Conservation (phyloP, 2,113 vertebrate genomes). For the Sceloporus undulatus region DNA sequence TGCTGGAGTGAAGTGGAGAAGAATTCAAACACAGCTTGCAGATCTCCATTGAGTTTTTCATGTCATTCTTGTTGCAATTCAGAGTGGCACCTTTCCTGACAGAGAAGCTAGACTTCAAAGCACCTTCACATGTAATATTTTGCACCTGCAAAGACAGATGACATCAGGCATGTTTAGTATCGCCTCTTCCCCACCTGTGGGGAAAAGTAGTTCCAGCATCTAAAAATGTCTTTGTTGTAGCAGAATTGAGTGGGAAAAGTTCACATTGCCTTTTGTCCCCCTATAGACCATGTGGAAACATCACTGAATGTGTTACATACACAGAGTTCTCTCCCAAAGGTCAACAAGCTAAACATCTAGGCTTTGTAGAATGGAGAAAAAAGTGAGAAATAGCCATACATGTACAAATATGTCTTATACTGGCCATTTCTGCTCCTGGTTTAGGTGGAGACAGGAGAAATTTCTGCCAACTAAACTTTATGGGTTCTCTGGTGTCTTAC, state of each 20-base stretch:
- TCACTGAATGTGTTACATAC: not conserved
- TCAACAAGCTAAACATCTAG: not conserved
- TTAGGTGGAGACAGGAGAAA: not conserved
- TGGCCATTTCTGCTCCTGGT: not conserved
- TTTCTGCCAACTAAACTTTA: conserved; percentile 12
- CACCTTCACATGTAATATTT: not conserved
- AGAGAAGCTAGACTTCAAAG: not conserved
- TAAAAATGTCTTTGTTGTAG: not conserved
- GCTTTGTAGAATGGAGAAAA: not conserved
- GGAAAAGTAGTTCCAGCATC: not conserved
- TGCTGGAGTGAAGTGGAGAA: not conserved
- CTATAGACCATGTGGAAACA: not conserved
- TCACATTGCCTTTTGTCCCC: not conserved
- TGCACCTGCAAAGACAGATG: not conserved
- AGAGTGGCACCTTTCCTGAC: not conserved
- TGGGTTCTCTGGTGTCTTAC: conserved; percentile 39
- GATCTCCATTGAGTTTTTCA: not conserved
- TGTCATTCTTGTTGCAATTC: not conserved
- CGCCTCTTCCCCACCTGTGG: not conserved
- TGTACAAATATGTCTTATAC: not conserved
- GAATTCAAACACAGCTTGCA: not conserved
- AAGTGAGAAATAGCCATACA: not conserved
- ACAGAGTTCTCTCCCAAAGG: not conserved
- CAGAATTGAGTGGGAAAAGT: not conserved
- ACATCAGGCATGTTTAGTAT: not conserved